Evolutionary conservation across 2,113 vertebrate species (phyloP).

Genomic region (Cathartes aura): DNA sequence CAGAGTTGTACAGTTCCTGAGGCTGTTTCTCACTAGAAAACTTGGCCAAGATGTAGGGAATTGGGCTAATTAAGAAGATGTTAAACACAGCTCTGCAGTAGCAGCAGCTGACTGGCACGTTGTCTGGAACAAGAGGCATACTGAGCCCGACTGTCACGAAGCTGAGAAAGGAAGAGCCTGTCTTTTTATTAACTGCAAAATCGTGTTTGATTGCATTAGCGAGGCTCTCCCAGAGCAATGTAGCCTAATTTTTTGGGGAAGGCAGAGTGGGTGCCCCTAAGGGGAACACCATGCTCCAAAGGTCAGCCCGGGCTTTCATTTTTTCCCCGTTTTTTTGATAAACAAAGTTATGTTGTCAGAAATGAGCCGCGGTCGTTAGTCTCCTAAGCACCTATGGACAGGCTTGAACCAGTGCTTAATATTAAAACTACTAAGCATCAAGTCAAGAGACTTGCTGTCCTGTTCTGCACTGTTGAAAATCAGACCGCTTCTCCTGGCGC

Average conservation of each 20-base stretch:
- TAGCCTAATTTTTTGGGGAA: background rate
- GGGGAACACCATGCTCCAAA: background rate
- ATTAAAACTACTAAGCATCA: background rate
- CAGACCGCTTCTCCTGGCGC: background rate
- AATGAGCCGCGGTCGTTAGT: background rate
- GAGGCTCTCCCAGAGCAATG: background rate
- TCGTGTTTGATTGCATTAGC: background rate
- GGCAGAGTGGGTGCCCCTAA: background rate
- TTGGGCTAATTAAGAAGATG: slow-evolving; percentile 47
- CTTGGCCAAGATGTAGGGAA: slow-evolving; percentile 9
- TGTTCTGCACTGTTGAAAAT: background rate
- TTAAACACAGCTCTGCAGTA: slow-evolving; percentile 29
- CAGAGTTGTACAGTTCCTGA: background rate
- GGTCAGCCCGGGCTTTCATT: background rate
- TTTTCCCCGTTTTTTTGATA: background rate
- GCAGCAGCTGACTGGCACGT: slow-evolving; percentile 48
- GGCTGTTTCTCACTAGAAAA: slow-evolving; percentile 35
- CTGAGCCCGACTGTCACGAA: slow-evolving; percentile 14
- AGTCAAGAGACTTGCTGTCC: background rate
- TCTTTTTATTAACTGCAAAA: background rate
- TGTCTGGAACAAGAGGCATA: slow-evolving; percentile 37
- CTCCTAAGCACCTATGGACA: background rate
- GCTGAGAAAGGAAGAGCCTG: slow-evolving; percentile 39
- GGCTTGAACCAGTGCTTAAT: background rate
- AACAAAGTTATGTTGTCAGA: background rate